Conservation (phyloP, 30 jellyfish, hydroid and myxozoan species). For the Clytia hemisphaerica region DNA sequence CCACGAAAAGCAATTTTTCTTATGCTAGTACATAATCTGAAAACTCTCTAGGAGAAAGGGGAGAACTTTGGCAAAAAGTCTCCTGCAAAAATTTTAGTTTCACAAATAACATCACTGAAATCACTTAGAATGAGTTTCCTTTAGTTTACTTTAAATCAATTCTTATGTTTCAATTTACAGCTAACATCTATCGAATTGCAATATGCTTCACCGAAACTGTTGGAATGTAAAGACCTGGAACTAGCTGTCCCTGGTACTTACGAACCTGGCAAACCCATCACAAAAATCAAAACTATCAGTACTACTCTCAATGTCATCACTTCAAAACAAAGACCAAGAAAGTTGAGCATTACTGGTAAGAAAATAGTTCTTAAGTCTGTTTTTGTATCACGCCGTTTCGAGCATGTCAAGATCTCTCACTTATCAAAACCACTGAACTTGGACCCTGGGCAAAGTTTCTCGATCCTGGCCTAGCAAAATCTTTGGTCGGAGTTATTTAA, state of each 20-base stretch:
- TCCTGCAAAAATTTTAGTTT: background rate
- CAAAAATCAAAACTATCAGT: constrained; percentile 77
- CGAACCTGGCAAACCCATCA: constrained; percentile 85
- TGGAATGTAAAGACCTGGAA: constrained; percentile 76
- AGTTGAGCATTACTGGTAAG: constrained; percentile 80
- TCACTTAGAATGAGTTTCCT: background rate
- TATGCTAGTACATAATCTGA: no score
- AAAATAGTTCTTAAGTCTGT: no score
- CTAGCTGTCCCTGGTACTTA: constrained; percentile 98
- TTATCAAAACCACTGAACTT: no score
- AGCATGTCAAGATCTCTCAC: no score
- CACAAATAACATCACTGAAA: background rate
- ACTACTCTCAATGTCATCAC: constrained; percentile 89
- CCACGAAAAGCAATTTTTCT: no score
- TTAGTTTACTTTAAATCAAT: background rate
- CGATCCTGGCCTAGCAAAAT: no score
- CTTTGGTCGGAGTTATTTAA: no score
- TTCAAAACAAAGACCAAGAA: constrained; percentile 97
- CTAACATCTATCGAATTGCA: constrained; percentile 85
- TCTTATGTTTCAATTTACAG: constrained; percentile 26
- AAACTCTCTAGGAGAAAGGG: no score
- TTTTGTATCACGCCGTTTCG: no score
- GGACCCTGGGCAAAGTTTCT: no score
- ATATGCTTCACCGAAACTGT: constrained; percentile 83
- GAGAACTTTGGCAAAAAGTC: background rate